A percentile compares a stretch with the other conserved stretches of the same genome.
Evolutionary conservation across 2,888 invertebrate genomes (phyloP).

Genomic region (Opisthograptis luteolata): DNA sequence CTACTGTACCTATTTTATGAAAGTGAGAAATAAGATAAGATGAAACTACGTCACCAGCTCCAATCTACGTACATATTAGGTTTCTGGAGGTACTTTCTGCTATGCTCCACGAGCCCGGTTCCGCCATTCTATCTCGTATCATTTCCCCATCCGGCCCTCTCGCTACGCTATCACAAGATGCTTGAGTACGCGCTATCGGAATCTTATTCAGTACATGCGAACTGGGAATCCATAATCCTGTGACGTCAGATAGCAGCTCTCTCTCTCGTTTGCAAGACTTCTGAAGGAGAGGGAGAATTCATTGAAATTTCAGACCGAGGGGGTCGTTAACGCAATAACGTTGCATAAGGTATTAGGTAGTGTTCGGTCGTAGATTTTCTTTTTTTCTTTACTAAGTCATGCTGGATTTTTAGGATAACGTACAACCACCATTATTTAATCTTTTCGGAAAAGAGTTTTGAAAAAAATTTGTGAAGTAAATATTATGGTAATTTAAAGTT

Average conservation of each 20-base stretch:
- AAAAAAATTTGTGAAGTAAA: too few species aligned
- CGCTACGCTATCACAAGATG: not conserved
- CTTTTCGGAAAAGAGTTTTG: too few species aligned
- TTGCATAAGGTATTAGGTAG: conserved; percentile 24
- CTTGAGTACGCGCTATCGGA: conserved; percentile 28
- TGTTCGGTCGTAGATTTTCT: conserved; percentile 2
- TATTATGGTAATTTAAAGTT: too few species aligned
- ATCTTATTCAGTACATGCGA: conserved; percentile 38
- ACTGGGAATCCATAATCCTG: conserved; percentile 47
- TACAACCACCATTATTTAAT: too few species aligned
- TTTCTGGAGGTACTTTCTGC: too few species aligned
- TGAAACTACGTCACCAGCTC: too few species aligned
- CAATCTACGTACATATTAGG: too few species aligned
- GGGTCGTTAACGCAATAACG: conserved; percentile 26
- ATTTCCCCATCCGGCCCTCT: not conserved
- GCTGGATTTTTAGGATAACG: too few species aligned
- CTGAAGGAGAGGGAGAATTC: conserved; percentile 50
- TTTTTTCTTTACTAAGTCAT: not conserved
- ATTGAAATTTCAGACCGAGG: conserved; percentile 46
- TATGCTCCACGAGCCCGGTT: too few species aligned
- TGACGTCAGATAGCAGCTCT: conserved; percentile 58
- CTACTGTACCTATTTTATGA: too few species aligned
- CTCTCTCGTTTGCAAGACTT: conserved; percentile 38
- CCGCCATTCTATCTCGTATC: too few species aligned
- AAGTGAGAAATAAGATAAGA: too few species aligned